Evolutionary conservation across 2,113 vertebrate species (phyloP), one percentile per base, ranked within the genome.

Genomic region (Erythrocercus mccallii): DNA sequence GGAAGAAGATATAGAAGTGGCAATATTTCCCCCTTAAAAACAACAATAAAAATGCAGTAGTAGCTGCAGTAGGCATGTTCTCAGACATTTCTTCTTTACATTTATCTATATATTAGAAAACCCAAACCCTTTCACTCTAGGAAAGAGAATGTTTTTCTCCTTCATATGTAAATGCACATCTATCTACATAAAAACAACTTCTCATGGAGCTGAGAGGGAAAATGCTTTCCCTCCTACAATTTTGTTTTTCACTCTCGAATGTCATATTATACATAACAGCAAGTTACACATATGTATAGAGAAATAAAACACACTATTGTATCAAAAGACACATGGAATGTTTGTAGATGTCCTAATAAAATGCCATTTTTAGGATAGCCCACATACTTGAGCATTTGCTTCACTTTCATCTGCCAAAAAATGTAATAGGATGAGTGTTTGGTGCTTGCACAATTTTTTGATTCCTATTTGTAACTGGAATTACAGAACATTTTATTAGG

Each of bases 351-450:
- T 86, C 28, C 54, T 92, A 93, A 94, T 65, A 89, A 94, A 95
- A 68, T 66, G 70, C 54, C 77, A 88, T 4, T 88, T 95, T 95
- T 83, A 93, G 62, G 58, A 82, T 61, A 85, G 91, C 58, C 70
- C 74, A 95, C 81, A 81, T 92, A 95, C 19, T 91, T 56, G 13
- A 96, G 9, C 61, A 92, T 73, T 94, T 91, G 73, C 35, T 95
- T 90, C 57, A 47, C 23, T 77, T 91, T 35, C 45, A 91, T 91
- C 71, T 95, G 93, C 90, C 90, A 95, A 77, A 86, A 95, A 80
- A 88, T 40, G 21, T 76, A 91, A 80, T 14, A 77, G 0, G 5
- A 72, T 54, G 45, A 86, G 50, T 50, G 23, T 91, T 69, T 58
- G 18, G 70, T 80, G 78, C 35, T 80, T 47, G 38, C 9, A 28